Base-by-base conservation (phyloP, 2,888 invertebrate species). In the Drosophila acutilabella region DNA sequence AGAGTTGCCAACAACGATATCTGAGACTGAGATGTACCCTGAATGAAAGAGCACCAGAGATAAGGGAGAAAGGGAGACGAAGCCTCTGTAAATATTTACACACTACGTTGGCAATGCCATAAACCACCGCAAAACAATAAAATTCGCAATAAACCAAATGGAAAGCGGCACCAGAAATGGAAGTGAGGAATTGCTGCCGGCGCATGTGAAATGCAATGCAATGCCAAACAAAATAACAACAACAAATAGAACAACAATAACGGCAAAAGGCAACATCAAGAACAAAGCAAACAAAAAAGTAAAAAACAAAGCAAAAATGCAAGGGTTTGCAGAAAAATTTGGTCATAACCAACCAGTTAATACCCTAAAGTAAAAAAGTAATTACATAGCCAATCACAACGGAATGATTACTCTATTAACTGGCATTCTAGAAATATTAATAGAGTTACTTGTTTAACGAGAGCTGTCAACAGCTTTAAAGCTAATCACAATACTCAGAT, bases 111-210 rank as follows among this genome's bases (percentile, higher is more conserved):
- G 36, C 60, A 40, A 40, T 56, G 57, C 76, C 76, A 80, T 83
- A 74, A 82, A 85, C 64, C 73, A 83, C 79, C 83, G 67, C 81
- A 77, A 77, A 86, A 86, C 83, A 86, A 86, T 83, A 83, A 86
- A 86, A 86, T 71, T 83, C 83, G 81, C 86, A 83, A 83, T 83
- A 86, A 83, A 68, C 83, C 86, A 82, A 82, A 85, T 85, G 82
- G 82, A 82, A 85, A 82, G 69, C 78, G 75, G 71, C 77, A 77
- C 64, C 78, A 69, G 78, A 66, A 75, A 75, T 76, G 76, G 56
- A 76, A 64, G 69, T 76, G 75, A 72, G 72, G 68, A 76, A 76
- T 65, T 64, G 75, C 77, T 76, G 76, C 65, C 54, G 61, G 74
- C 74, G 56, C 76, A 83, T 83, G 71, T 78, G 80, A 80, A 83